These are phyloP conservation scores for Drosophila kanapiae DNA, from an alignment of 1,140 invertebrate species.

Conservation along the genomic window DNA sequence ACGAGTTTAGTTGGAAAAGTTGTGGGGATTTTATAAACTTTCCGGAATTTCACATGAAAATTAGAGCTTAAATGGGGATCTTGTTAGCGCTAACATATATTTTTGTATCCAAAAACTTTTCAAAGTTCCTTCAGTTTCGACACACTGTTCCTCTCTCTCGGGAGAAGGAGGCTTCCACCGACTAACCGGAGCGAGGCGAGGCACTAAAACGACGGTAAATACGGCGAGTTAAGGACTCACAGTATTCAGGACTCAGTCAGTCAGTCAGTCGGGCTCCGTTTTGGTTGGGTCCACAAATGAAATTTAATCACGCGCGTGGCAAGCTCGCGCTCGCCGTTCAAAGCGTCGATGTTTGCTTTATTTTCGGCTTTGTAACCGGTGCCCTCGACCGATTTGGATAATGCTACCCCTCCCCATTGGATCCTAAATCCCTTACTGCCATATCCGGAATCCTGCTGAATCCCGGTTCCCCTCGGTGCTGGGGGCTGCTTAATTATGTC, in stretches of 20 bases:
- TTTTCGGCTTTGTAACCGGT: constrained; percentile 70
- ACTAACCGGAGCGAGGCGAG: constrained; percentile 57
- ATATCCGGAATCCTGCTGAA: constrained; percentile 1
- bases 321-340: constrained; percentile 50
- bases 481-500: constrained; percentile 76
- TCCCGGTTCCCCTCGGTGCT: constrained; percentile 34
- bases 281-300: constrained; percentile 73
- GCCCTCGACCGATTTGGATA: constrained; percentile 68
- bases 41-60: not conserved
- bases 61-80: not conserved
- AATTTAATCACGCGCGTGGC: constrained; percentile 78
- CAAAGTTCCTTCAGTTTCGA: not conserved
- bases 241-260: constrained; percentile 30
- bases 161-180: constrained; percentile 5
- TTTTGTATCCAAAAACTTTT: no score
- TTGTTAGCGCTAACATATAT: not conserved
- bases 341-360: constrained; percentile 70
- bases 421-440: not conserved
- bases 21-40: not conserved
- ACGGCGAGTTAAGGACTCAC: constrained; percentile 49
- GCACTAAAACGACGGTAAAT: constrained; percentile 66
- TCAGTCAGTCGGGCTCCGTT: constrained; percentile 39
- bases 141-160: not conserved
- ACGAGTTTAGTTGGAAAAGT: not conserved
- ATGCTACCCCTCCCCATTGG: constrained; percentile 20